A percentile compares a stretch with the other conserved stretches of the same genome.
Conservation (phyloP, 2,113 vertebrate genomes). For the Microcebus lehilahytsara region DNA sequence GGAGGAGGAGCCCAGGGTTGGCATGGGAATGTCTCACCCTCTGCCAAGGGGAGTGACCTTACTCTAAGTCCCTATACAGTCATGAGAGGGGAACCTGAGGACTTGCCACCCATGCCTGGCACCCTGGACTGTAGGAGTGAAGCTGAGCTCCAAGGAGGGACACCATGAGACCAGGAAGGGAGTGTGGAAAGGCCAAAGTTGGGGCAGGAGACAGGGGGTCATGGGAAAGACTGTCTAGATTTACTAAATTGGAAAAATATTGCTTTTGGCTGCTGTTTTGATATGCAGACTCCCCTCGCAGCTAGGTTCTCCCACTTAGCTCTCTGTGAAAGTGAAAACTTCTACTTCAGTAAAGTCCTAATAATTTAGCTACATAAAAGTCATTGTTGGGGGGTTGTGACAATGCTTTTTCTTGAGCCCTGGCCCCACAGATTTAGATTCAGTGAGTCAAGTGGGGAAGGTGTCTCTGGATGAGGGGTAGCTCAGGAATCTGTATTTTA, state of each 20-base stretch:
- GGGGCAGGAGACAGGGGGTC: not conserved
- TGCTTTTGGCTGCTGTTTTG: not conserved
- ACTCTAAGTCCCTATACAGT: not conserved
- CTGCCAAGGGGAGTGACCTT: not conserved
- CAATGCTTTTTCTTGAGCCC: not conserved
- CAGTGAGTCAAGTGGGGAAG: not conserved
- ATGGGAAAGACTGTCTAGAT: not conserved
- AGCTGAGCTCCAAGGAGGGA: not conserved
- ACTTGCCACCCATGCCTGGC: not conserved
- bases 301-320: not conserved
- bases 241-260: not conserved
- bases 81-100: not conserved
- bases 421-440: not conserved
- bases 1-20: not conserved
- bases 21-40: not conserved
- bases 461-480: not conserved
- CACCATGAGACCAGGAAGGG: not conserved
- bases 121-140: not conserved
- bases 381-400: not conserved
- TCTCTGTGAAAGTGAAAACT: not conserved
- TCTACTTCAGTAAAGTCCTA: not conserved
- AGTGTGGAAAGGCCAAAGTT: not conserved
- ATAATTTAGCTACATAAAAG: not conserved
- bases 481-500: not conserved
- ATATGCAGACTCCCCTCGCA: not conserved